phyloP scores from a whole-genome alignment of 1,140 invertebrate species.

The Ostrea denselamellosa region DNA sequence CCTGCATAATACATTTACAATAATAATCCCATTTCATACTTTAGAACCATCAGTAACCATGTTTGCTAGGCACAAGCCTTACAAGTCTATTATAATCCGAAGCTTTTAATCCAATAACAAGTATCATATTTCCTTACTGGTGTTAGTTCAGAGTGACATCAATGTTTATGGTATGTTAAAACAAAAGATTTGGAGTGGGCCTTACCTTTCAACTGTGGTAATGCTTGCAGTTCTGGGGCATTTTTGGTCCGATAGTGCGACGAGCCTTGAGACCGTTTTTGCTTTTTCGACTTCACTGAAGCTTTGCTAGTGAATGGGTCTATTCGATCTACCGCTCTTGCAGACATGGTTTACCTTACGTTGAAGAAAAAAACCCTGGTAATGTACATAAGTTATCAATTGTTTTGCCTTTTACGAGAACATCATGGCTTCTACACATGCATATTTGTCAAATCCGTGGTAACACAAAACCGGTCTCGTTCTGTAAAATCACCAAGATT shows the following conservation, averaged over 20 bases:
- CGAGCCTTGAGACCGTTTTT: constrained; percentile 79
- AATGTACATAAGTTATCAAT: constrained; percentile 17
- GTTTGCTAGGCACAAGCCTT: background rate
- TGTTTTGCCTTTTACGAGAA: constrained; percentile 54
- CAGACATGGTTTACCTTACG: constrained; percentile 68
- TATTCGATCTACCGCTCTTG: constrained; percentile 76
- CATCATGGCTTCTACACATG: constrained; percentile 61
- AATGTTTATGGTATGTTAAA: no score
- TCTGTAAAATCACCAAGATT: background rate
- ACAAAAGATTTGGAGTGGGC: background rate
- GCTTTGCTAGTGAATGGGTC: constrained; percentile 78
- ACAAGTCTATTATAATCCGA: background rate
- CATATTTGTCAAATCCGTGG: constrained; percentile 69
- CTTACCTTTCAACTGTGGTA: constrained; percentile 79
- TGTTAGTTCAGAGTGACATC: background rate
- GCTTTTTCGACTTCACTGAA: constrained; percentile 78
- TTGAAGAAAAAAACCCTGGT: constrained; percentile 45
- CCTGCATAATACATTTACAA: no score
- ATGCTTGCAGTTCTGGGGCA: constrained; percentile 77
- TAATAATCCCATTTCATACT: background rate
- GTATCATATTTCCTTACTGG: background rate
- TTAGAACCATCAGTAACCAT: background rate
- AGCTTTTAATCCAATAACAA: background rate
- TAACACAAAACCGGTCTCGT: constrained; percentile 56
- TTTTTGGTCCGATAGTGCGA: constrained; percentile 79